phyloP scores from a whole-genome alignment of 2,797 vertebrate species.

The Lophotriccus pileatus region DNA sequence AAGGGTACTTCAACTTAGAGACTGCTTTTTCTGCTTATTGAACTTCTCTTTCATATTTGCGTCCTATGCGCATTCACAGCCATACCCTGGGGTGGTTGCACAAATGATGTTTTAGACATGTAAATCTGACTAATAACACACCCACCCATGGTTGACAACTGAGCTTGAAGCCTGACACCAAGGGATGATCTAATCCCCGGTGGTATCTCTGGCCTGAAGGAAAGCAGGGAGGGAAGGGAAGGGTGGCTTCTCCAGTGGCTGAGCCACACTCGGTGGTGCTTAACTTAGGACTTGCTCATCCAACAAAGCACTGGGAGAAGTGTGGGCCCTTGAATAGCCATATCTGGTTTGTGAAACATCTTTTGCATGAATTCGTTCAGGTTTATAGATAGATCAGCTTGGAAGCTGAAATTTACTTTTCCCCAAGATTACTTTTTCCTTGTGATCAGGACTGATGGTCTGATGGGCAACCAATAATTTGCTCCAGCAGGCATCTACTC shows the following conservation, averaged over 20 bases:
- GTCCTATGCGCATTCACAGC: neutral
- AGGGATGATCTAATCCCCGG: constrained; percentile 38
- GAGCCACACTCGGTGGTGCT: neutral
- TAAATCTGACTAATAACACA: constrained; percentile 43
- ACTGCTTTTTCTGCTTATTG: neutral
- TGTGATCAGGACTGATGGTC: neutral
- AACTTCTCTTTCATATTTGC: neutral
- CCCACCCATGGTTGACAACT: neutral
- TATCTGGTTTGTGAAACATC: neutral
- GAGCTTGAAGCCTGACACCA: neutral
- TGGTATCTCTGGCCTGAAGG: constrained; percentile 24
- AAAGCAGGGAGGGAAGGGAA: constrained; percentile 5
- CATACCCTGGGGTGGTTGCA: constrained; percentile 26
- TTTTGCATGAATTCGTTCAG: neutral
- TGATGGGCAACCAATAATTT: neutral
- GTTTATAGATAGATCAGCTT: neutral
- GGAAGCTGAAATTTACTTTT: neutral
- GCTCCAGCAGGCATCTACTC: neutral
- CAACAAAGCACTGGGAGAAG: neutral
- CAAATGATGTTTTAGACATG: constrained; percentile 41
- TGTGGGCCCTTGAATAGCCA: neutral
- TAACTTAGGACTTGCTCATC: neutral
- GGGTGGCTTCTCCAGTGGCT: neutral
- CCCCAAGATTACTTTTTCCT: neutral
- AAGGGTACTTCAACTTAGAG: neutral